A percentile compares a stretch with the other conserved stretches of the same genome.
Evolutionary conservation across 2,113 vertebrate species (phyloP).

Genomic region (Anseranas semipalmata): DNA sequence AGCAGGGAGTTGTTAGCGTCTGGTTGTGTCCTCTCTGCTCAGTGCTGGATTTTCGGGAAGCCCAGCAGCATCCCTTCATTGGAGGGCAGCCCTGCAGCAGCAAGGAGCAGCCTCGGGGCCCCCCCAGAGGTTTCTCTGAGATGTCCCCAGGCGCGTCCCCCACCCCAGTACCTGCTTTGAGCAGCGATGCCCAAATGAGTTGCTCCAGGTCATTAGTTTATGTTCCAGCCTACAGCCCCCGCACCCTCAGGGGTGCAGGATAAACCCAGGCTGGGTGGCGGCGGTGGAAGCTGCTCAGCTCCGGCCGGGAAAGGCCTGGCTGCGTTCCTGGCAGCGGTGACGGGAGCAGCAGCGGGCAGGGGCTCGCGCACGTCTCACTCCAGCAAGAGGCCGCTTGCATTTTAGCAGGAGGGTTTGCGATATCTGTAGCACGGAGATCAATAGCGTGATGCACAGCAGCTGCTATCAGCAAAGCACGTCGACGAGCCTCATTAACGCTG

Average conservation of each 20-base stretch:
- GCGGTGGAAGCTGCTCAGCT: no score
- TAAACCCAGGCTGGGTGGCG: no score
- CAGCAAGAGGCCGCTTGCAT: neutral
- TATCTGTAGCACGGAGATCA: neutral
- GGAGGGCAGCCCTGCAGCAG: neutral
- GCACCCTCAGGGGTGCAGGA: neutral
- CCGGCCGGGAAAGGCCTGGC: no score
- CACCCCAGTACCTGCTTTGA: neutral
- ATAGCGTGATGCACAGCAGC: neutral
- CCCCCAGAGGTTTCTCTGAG: neutral
- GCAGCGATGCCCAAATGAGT: neutral
- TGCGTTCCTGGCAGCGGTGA: fast-evolving
- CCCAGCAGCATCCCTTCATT: neutral
- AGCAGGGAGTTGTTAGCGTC: neutral
- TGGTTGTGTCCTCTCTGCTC: neutral
- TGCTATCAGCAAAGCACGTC: neutral
- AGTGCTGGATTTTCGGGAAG: neutral
- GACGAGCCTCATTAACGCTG: neutral
- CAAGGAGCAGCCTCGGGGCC: neutral
- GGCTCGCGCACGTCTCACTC: fast-evolving
- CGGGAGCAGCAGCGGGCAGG: neutral
- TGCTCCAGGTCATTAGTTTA: neutral
- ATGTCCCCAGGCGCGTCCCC: neutral
- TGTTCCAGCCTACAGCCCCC: neutral
- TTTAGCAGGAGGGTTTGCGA: neutral